These are phyloP conservation scores for Taphrorychus bicolor DNA, from an alignment of 2,888 invertebrate genomes.

Conservation along the genomic window DNA sequence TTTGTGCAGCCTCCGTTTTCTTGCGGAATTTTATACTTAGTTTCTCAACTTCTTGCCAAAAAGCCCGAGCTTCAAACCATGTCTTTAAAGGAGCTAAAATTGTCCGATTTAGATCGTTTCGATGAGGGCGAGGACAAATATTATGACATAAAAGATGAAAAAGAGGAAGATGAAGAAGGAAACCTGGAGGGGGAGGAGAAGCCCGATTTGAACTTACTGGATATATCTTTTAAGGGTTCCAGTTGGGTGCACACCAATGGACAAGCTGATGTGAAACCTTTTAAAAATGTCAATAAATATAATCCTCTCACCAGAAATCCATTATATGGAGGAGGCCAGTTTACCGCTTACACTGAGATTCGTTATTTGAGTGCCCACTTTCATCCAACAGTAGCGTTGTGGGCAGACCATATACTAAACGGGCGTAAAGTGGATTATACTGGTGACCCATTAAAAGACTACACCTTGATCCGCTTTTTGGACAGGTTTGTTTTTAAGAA, in stretches of 20 bases:
- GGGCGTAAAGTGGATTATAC: slow-evolving; percentile 80
- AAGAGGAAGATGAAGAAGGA: slow-evolving; percentile 48
- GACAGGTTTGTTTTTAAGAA: slow-evolving; percentile 95
- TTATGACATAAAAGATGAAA: slow-evolving; percentile 48
- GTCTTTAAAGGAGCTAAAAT: slow-evolving; percentile 46
- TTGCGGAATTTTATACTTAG: slow-evolving; percentile 81
- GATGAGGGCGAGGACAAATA: slow-evolving; percentile 53
- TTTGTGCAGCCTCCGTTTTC: slow-evolving; percentile 78
- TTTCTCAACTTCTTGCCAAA: slow-evolving; percentile 71
- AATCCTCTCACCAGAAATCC: slow-evolving; percentile 84
- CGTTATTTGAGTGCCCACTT: slow-evolving; percentile 74
- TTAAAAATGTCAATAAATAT: slow-evolving; percentile 62
- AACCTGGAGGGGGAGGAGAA: slow-evolving; percentile 51
- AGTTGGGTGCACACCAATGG: slow-evolving; percentile 51
- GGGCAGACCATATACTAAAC: slow-evolving; percentile 79
- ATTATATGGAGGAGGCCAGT: slow-evolving; percentile 78
- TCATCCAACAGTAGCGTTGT: slow-evolving; percentile 91
- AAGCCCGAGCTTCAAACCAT: slow-evolving; percentile 50
- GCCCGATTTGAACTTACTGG: slow-evolving; percentile 47
- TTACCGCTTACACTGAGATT: slow-evolving; percentile 79
- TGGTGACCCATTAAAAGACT: slow-evolving; percentile 94
- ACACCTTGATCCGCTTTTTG: slow-evolving; percentile 87
- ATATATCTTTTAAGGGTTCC: slow-evolving; percentile 42
- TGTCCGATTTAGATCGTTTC: slow-evolving; percentile 20
- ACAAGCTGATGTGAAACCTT: slow-evolving; percentile 16